Percentiles rank a stretch among this genome's conserved stretches.
Evolutionary conservation across 2,797 vertebrate species (phyloP).

Genomic region (Esox lucius): DNA sequence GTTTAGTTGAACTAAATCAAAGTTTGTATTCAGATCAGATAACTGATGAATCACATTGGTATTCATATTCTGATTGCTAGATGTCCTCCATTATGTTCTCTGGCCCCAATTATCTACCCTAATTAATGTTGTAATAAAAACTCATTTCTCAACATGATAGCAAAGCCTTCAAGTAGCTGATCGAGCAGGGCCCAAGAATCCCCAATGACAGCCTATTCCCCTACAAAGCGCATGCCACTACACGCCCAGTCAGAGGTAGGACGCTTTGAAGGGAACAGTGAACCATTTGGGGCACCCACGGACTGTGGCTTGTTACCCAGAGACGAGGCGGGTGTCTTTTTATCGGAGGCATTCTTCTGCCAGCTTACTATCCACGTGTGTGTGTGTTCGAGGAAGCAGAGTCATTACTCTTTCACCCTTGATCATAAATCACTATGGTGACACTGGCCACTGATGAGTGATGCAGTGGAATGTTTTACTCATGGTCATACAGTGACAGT

Average conservation of each 20-base stretch:
- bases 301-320: background rate
- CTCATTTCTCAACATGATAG: background rate
- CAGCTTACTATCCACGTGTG: background rate
- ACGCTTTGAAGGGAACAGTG: background rate
- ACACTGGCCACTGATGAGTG: background rate
- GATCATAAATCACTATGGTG: background rate
- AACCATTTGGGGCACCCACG: background rate
- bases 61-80: background rate
- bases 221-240: background rate
- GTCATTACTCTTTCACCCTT: background rate
- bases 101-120: background rate
- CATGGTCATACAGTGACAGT: background rate
- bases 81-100: background rate
- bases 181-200: background rate
- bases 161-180: background rate
- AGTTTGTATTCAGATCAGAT: background rate
- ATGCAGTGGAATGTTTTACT: background rate
- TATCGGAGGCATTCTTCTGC: background rate
- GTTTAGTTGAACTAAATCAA: background rate
- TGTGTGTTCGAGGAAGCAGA: background rate
- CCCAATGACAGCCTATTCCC: background rate
- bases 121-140: background rate
- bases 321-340: too few relatives aligned
- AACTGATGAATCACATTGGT: background rate
- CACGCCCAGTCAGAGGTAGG: background rate